Percentiles rank a stretch among this genome's conserved stretches.
Evolutionary conservation across 1,140 invertebrate genomes (phyloP).

Genomic region (Metaphire vulgaris): DNA sequence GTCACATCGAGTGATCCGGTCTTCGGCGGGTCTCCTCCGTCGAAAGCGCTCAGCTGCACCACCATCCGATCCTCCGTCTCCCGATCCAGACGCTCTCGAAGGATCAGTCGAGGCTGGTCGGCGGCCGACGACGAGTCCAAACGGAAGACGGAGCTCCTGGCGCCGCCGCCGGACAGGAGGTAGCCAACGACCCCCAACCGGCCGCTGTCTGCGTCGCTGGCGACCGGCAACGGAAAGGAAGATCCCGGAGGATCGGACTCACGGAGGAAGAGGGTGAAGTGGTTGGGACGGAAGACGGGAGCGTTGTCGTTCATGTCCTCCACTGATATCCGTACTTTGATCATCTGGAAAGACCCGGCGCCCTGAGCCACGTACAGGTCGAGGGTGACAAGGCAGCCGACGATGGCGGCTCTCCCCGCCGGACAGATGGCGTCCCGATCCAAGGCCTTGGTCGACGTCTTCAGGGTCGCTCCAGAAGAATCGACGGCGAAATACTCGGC

Average conservation of each 20-base stretch:
- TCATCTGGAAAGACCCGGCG: neutral
- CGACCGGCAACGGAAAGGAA: neutral
- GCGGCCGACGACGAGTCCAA: neutral
- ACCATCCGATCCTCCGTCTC: conserved; percentile 13
- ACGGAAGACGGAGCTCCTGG: neutral
- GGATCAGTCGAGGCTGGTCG: conserved; percentile 21
- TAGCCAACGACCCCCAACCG: neutral
- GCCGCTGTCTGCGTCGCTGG: neutral
- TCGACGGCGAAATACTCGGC: neutral
- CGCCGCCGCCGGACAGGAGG: neutral
- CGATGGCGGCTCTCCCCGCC: too few species aligned
- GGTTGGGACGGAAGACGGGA: neutral
- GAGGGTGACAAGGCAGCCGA: neutral
- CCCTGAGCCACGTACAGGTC: neutral
- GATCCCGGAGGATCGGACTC: neutral
- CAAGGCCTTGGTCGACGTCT: neutral
- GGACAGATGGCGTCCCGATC: neutral
- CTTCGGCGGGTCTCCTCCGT: conserved; percentile 23
- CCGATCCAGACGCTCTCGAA: conserved; percentile 22
- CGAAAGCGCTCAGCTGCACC: conserved; percentile 24
- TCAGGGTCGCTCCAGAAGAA: neutral
- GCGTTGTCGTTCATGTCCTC: neutral
- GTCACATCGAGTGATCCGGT: conserved; percentile 10
- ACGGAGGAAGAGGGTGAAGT: neutral
- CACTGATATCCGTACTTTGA: neutral